Base-by-base conservation (phyloP, 2,113 vertebrate species). In the Heliornis fulica region DNA sequence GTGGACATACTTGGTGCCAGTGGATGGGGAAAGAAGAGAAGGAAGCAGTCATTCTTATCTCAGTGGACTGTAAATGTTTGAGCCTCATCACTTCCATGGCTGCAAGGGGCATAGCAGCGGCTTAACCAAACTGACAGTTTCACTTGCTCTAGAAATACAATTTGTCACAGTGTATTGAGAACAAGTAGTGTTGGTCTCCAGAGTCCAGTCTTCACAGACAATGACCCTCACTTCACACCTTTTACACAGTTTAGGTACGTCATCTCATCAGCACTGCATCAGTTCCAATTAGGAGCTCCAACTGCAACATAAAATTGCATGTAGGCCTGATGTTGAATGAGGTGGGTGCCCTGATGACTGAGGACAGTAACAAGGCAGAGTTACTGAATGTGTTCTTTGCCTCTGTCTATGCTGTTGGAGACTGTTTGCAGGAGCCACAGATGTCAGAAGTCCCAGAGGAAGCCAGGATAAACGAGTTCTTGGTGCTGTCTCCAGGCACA, bases 41-140 rank as follows among this genome's bases (percentile, higher is more conserved):
- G 13, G 21, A 92, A 69, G 26, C 8, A 20, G 34, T 81, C 7
- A 0, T 18, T 69, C 53, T 90, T 74, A 51, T 16, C 28, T 28
- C 50, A 13, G 2, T 22, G 19, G n/a, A 15, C 31, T 75, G 6
- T 12, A 26, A 34, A 23, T 70, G n/a, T 26, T 43, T 64, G 36
- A 51, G 15, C 32, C 41, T 85, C 38, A 18, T 54, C 34, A 13
- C 11, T 64, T 85, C 38, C 16, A 4, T 75, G 63, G 18, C 45
- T 83, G 22, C 0, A 4, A 56, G 40, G 10, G 60, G 43, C 32
- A 1, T 56, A n/a, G 18, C 61, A 25, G 4, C 5, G 17, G 2
- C n/a, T 70, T 81, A 65, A 89, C 53, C 29, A 91, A 76, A 56
- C 3, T 13, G 31, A n/a, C 19, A 45, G 10, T 65, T 81, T 89